Evolutionary conservation across 1,140 invertebrate genomes (phyloP).

Genomic region (Nautilus pompilius): DNA sequence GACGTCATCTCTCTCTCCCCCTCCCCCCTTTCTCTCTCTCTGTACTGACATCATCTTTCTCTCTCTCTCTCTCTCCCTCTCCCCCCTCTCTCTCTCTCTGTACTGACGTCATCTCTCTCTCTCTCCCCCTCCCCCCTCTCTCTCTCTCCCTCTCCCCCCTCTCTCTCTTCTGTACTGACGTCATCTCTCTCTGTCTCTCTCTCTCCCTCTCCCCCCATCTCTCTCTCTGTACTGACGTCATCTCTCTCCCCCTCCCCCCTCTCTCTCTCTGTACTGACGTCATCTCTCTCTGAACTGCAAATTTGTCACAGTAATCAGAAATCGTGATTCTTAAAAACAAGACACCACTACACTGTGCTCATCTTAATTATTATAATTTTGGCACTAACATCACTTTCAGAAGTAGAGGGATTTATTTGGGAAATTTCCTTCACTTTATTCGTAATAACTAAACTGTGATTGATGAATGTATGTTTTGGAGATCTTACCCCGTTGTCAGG

Average conservation of each 20-base stretch:
- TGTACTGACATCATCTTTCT: not conserved
- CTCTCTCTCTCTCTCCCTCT: not conserved
- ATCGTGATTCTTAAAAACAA: too few relatives aligned
- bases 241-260: not conserved
- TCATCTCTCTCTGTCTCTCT: not conserved
- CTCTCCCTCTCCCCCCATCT: not conserved
- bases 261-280: not conserved
- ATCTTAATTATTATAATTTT: too few relatives aligned
- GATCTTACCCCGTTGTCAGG: too few relatives aligned
- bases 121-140: conserved; percentile 3
- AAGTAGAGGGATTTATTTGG: too few relatives aligned
- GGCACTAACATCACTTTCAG: too few relatives aligned
- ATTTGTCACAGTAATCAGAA: too few relatives aligned
- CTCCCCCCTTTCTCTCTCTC: conserved; percentile 5
- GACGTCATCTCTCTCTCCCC: not conserved
- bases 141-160: not conserved
- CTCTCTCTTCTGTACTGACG: not conserved
- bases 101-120: not conserved
- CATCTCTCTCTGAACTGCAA: not conserved
- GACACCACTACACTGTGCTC: too few relatives aligned
- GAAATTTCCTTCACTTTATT: too few relatives aligned
- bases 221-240: not conserved
- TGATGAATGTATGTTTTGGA: too few relatives aligned
- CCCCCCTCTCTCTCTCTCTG: not conserved
- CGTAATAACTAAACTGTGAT: too few relatives aligned